A percentile compares a stretch with the other conserved stretches of the same genome.
Conservation (phyloP, 1,140 invertebrate species). For the Listronotus bonariensis region DNA sequence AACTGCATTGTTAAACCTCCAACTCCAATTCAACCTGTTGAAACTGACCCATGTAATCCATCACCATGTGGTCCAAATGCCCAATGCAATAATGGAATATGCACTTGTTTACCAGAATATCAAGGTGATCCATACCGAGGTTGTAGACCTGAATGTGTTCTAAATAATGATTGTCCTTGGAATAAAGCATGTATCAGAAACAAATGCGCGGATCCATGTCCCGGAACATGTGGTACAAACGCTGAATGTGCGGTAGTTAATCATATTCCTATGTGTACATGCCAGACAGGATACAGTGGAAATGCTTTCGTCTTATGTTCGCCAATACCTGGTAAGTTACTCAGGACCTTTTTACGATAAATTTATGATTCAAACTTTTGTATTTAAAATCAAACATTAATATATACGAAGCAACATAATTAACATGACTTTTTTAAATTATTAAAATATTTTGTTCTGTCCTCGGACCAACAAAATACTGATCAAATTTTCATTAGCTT, state of each 20-base stretch:
- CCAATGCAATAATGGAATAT: conserved; percentile 64
- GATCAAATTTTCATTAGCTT: no score
- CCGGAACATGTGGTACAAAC: conserved; percentile 66
- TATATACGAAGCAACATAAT: no score
- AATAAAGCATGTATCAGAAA: conserved; percentile 66
- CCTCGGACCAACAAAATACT: no score
- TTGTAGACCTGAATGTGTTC: conserved; percentile 74
- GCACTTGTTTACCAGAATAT: conserved; percentile 72
- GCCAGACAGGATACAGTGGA: conserved; percentile 68
- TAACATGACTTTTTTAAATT: no score
- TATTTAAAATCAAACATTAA: no score
- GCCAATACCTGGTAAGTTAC: conserved; percentile 47
- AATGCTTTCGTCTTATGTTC: conserved; percentile 77
- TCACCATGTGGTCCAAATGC: conserved; percentile 71
- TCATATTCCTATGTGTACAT: conserved; percentile 72
- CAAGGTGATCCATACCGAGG: conserved; percentile 74
- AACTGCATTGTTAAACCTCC: conserved; percentile 59
- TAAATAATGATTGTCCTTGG: conserved; percentile 68
- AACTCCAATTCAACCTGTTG: conserved; percentile 50
- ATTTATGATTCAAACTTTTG: no score
- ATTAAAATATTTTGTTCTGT: no score
- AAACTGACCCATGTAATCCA: conserved; percentile 64
- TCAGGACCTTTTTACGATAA: neutral
- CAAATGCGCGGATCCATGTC: conserved; percentile 68
- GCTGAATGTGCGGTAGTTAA: conserved; percentile 71